Evolutionary conservation across 2,888 invertebrate species (phyloP).

Genomic region (Caenorhabditis drosophilae): DNA sequence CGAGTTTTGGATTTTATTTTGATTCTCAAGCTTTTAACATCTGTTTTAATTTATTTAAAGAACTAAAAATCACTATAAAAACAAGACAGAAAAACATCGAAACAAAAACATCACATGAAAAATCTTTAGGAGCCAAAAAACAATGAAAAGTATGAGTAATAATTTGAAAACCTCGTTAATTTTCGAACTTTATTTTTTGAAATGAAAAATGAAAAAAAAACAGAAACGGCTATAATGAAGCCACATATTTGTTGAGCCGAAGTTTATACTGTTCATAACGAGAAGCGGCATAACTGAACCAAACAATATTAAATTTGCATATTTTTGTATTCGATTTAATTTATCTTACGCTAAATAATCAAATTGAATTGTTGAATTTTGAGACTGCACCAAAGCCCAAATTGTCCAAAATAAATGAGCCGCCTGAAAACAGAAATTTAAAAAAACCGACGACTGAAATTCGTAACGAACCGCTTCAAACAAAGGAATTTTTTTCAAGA

Average conservation of each 20-base stretch:
- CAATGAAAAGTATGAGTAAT: too few species aligned
- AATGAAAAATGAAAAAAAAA: not conserved
- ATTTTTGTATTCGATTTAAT: not conserved
- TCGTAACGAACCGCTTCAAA: conserved; percentile 65
- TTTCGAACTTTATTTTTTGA: not conserved
- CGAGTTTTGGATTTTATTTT: too few species aligned
- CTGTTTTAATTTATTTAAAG: too few species aligned
- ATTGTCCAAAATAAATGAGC: conserved; percentile 67
- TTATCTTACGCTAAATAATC: conserved; percentile 56
- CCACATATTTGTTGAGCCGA: conserved; percentile 20
- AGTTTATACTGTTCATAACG: conserved; percentile 37
- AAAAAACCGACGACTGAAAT: too few species aligned
- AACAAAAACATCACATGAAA: too few species aligned
- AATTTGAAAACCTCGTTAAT: not conserved
- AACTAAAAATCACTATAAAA: too few species aligned
- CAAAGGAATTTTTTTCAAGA: conserved; percentile 42
- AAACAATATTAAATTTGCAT: not conserved
- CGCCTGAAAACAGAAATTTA: conserved; percentile 46
- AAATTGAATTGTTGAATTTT: conserved; percentile 64
- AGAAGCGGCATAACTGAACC: conserved; percentile 34
- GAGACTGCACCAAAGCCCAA: conserved; percentile 65
- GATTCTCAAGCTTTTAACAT: too few species aligned
- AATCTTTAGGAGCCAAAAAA: too few species aligned
- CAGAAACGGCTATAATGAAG: not conserved
- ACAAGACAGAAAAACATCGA: too few species aligned